phyloP scores from a whole-genome alignment of 2,797 vertebrate genomes.

The Vireo griseus region DNA sequence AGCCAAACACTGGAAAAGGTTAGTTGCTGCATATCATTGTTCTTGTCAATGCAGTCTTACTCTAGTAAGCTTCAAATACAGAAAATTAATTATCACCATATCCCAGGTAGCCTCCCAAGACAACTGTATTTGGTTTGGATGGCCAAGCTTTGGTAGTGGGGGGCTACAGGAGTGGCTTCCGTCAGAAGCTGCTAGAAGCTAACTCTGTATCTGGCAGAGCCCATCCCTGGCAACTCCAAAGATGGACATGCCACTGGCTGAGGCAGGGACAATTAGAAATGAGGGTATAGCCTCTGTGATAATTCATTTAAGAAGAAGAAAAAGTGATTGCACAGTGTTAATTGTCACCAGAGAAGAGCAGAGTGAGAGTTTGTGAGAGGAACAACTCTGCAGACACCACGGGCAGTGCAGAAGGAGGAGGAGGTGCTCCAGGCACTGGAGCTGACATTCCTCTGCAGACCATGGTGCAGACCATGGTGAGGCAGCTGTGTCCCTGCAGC shows the following conservation, averaged over 20 bases:
- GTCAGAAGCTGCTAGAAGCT: not conserved
- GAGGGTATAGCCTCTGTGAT: fast-evolving
- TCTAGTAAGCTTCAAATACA: not conserved
- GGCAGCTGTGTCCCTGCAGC: not conserved
- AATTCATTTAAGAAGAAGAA: fast-evolving
- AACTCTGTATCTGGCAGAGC: not conserved
- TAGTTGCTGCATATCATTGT: not conserved
- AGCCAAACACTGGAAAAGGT: not conserved
- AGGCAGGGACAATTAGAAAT: fast-evolving
- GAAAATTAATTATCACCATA: not conserved
- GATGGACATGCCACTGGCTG: not conserved
- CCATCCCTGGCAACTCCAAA: not conserved
- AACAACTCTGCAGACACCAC: not conserved
- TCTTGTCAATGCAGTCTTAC: not conserved
- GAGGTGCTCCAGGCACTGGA: fast-evolving
- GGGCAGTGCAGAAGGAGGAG: not conserved
- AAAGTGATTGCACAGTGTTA: too few relatives aligned
- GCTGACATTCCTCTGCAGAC: not conserved
- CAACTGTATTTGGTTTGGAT: not conserved
- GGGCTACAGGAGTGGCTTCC: not conserved
- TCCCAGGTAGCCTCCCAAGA: not conserved
- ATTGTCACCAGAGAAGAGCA: not conserved
- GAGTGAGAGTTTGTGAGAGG: not conserved
- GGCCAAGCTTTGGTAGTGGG: not conserved
- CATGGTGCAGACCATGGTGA: not conserved